These are phyloP conservation scores for Seriola dumerili DNA, from an alignment of 2,113 vertebrate species.

Conservation along the genomic window DNA sequence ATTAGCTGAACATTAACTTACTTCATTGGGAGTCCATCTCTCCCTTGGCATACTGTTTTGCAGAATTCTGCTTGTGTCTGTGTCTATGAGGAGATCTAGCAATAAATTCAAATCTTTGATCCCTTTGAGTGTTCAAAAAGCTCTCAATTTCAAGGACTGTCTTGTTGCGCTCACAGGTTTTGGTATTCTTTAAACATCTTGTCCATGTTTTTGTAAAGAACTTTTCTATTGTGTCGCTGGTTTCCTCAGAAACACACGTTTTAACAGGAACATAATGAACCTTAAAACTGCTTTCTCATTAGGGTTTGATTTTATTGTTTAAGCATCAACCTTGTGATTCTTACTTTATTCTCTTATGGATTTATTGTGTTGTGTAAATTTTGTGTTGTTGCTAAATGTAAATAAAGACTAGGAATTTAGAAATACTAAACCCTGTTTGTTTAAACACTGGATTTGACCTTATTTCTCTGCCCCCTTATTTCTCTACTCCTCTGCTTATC, in stretches of 20 bases:
- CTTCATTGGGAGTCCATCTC: neutral
- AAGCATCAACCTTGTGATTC: neutral
- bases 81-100: neutral
- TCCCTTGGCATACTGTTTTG: neutral
- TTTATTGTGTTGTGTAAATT: neutral
- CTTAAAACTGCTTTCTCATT: neutral
- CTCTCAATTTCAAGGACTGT: neutral
- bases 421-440: conserved; percentile 9
- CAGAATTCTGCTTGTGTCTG: neutral
- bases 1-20: neutral
- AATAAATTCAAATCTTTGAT: neutral
- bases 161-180: neutral
- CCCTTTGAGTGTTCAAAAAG: neutral
- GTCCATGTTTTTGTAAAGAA: neutral
- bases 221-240: neutral
- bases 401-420: conserved; percentile 2
- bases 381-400: conserved; percentile 17
- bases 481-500: conserved; percentile 56
- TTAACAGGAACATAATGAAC: neutral
- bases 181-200: neutral
- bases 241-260: neutral
- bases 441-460: conserved; percentile 56
- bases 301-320: neutral
- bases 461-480: conserved; percentile 62
- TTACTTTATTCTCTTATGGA: neutral